Percentiles rank a stretch among this genome's conserved stretches.
Conservation (phyloP, 2,113 vertebrate genomes). For the Sclerurus mexicanus region DNA sequence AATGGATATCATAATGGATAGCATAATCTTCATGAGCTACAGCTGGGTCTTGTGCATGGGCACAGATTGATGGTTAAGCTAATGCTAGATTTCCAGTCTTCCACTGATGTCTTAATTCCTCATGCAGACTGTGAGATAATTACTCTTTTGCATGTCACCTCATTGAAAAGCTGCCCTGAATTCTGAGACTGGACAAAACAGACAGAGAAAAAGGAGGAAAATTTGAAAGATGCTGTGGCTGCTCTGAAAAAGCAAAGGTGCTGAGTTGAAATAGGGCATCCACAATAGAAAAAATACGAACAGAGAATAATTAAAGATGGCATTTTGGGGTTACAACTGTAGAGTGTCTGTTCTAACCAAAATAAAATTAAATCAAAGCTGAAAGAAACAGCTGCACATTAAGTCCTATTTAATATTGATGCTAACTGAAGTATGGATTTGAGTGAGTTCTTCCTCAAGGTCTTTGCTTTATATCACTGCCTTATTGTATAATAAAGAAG, state of each 20-base stretch:
- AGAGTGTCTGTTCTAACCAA: constrained; percentile 32
- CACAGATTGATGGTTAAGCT: constrained; percentile 34
- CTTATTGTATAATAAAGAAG: not conserved
- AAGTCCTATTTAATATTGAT: constrained; percentile 57
- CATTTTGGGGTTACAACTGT: constrained; percentile 65
- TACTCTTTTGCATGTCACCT: not conserved
- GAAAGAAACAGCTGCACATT: constrained; percentile 69
- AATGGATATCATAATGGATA: not conserved
- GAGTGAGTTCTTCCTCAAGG: constrained; percentile 22
- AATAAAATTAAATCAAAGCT: constrained; percentile 63
- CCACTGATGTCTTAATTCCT: constrained; percentile 51
- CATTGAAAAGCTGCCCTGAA: constrained; percentile 17
- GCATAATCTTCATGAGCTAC: constrained; percentile 10
- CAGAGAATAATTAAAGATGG: constrained; percentile 62
- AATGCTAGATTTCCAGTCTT: constrained; percentile 10
- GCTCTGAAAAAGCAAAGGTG: constrained; percentile 20
- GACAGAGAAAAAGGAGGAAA: not conserved
- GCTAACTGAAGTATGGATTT: constrained; percentile 54
- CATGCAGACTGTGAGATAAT: constrained; percentile 45
- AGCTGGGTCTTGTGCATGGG: not conserved
- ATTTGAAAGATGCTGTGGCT: not conserved
- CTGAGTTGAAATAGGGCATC: not conserved
- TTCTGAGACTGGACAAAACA: not conserved
- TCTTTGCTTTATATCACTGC: constrained; percentile 12
- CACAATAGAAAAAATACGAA: constrained; percentile 2